These are phyloP conservation scores for Hoplodrina ambigua DNA, from an alignment of 2,888 invertebrate species.

Conservation along the genomic window DNA sequence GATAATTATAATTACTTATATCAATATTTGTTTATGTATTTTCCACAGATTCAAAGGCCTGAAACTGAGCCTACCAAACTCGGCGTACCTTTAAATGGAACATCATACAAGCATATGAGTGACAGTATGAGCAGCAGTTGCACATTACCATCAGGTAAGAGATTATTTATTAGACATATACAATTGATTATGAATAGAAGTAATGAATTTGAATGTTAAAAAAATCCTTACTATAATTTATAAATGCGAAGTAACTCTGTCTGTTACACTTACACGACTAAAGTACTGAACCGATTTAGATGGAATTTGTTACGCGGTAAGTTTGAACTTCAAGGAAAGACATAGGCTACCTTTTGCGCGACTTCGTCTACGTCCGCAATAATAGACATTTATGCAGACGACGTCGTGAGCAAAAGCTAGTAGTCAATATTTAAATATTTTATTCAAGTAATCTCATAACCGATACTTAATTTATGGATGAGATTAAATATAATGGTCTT, in stretches of 20 bases:
- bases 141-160: slow-evolving; percentile 92
- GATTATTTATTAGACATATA: slow-evolving; percentile 1
- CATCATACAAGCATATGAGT: slow-evolving; percentile 84
- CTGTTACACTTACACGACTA: too few species aligned
- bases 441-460: slow-evolving; percentile 11
- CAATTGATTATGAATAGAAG: too few species aligned
- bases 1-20: slow-evolving; percentile 28
- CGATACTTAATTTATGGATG: slow-evolving; percentile 16
- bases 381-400: too few species aligned
- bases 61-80: slow-evolving; percentile 88
- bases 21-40: slow-evolving; percentile 10
- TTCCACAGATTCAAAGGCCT: slow-evolving; percentile 84
- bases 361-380: too few species aligned
- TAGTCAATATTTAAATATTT: slow-evolving; percentile 1
- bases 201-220: too few species aligned
- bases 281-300: too few species aligned
- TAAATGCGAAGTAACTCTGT: too few species aligned
- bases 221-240: too few species aligned
- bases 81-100: slow-evolving; percentile 85
- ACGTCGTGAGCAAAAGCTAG: background rate
- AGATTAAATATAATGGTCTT: slow-evolving; percentile 1
- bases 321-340: too few species aligned
- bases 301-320: too few species aligned
- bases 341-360: too few species aligned
- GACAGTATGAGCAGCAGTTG: slow-evolving; percentile 95